phyloP scores from a whole-genome alignment of 2,113 vertebrate genomes.

The human (Homo sapiens) region GRCh38 chr5:179877501-179878000 shows the following conservation, averaged over 20 bases:
- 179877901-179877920: too few relatives aligned
- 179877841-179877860: neutral
- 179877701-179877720: neutral
- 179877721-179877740: neutral
- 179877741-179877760: neutral
- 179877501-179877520: too few relatives aligned
- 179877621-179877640: too few relatives aligned
- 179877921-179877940: neutral
- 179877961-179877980: neutral
- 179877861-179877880: neutral
- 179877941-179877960: neutral
- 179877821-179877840: neutral
- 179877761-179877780: neutral
- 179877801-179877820: neutral
- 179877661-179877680: too few relatives aligned
- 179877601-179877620: too few relatives aligned
- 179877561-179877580: too few relatives aligned
- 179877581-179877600: too few relatives aligned
- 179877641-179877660: too few relatives aligned
- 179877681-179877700: too few relatives aligned
- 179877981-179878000: neutral
- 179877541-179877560: too few relatives aligned
- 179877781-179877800: neutral
- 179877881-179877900: neutral
- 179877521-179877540: too few relatives aligned